phyloP scores from a whole-genome alignment of 2,888 invertebrate species.

The Corbicula japonica region DNA sequence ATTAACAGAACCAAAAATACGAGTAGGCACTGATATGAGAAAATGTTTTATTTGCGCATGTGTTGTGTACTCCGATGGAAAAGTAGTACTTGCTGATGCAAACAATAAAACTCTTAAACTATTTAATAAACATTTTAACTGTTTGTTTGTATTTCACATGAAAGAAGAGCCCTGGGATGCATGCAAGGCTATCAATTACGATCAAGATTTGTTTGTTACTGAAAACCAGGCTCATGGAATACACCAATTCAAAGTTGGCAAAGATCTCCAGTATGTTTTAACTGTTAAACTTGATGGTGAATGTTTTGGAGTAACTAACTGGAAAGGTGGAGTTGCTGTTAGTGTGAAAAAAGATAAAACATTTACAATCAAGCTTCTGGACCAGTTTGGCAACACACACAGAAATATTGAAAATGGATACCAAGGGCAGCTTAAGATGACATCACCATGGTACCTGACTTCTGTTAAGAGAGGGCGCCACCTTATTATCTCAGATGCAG shows the following conservation, averaged over 20 bases:
- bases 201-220: constrained; percentile 48
- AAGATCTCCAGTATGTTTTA: constrained; percentile 51
- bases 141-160: constrained; percentile 41
- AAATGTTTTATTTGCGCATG: constrained; percentile 56
- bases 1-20: constrained; percentile 26
- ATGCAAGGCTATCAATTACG: constrained; percentile 42
- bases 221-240: constrained; percentile 49
- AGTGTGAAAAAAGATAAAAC: constrained; percentile 44
- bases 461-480: constrained; percentile 36
- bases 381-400: constrained; percentile 56
- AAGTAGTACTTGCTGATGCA: constrained; percentile 52
- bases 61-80: constrained; percentile 33
- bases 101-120: constrained; percentile 58
- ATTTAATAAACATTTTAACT: constrained; percentile 50
- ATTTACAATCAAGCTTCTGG: constrained; percentile 44
- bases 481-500: constrained; percentile 52
- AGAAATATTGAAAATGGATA: constrained; percentile 28
- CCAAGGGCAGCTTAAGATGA: constrained; percentile 28
- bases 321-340: constrained; percentile 50
- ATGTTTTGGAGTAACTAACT: constrained; percentile 53
- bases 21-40: constrained; percentile 39
- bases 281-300: constrained; percentile 58
- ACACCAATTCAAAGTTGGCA: constrained; percentile 45
- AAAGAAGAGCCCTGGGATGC: constrained; percentile 60
- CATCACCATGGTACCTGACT: constrained; percentile 56